Evolutionary conservation across 2,113 vertebrate species (phyloP), one percentile per base, ranked within the genome.

Genomic region (Strix aluco): DNA sequence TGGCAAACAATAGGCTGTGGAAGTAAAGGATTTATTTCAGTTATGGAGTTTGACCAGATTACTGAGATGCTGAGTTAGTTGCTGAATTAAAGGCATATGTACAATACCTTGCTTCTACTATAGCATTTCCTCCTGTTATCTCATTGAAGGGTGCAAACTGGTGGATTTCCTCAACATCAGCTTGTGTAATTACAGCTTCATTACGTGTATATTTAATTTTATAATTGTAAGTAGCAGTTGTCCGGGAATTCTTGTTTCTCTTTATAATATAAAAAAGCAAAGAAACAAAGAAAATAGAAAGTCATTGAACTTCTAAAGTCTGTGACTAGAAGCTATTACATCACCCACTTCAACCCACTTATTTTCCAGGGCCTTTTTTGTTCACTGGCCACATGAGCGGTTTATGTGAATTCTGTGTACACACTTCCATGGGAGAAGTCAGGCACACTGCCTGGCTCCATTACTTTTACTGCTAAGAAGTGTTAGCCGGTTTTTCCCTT

Each of bases 101-200:
- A 81, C 34, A 3, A 30, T 97, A 97, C 98, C 98, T 98, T 94
- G 97, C 96, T 85, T 98, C 94, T 13, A 97, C 61, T 14, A 96
- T 21, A 36, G 80, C 91, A 55, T 86, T 95, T 93, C 97, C 96
- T 94, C 97, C 97, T 23, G 81, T 96, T 73, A 94, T 81, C 79
- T 97, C 98, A 0, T 96, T 96, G 92, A 98, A 98, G 40, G 96
- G 97, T 52, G 96, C 30, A 66, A 98, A 97, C 88, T 97, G 97
- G 79, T 97, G 97, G 38, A 97, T 92, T 96, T 98, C 98, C 32
- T 94, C 74, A 1, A 96, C 94, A 47, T 96, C 88, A 36, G 80
- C 97, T 82, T 98, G 83, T 57, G 82, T 61, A 65, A 98, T 95
- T 32, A 94, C 55, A 46, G 90, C 92, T 38, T 97, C 97, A n/a